Evolutionary conservation across 2,888 invertebrate species (phyloP).

Genomic region (Drosophila imparisetae): DNA sequence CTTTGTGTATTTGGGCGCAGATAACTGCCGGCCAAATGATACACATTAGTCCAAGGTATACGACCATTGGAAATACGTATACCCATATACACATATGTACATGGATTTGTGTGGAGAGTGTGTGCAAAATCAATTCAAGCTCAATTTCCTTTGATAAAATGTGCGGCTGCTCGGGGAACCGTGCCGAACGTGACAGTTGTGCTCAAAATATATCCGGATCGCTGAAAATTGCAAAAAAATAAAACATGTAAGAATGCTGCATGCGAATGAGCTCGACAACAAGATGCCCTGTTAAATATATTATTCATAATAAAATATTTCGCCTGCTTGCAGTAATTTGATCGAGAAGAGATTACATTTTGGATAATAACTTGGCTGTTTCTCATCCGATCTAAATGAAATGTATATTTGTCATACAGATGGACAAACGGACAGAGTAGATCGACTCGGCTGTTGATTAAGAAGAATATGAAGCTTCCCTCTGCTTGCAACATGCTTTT

Average conservation of each 20-base stretch:
- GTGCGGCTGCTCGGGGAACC: conserved; percentile 30
- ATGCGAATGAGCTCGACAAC: background rate
- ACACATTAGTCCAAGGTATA: conserved; percentile 59
- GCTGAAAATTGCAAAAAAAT: conserved; percentile 12
- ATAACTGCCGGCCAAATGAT: conserved; percentile 69
- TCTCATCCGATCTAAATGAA: background rate
- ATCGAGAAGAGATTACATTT: background rate
- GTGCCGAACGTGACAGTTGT: conserved; percentile 67
- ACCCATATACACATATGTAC: background rate
- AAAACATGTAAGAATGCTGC: background rate
- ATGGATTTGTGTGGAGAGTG: conserved; percentile 34
- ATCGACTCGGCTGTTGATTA: background rate
- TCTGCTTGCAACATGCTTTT: background rate
- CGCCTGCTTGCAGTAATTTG: background rate
- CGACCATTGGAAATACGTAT: conserved; percentile 8
- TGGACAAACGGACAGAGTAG: background rate
- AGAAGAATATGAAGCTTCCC: background rate
- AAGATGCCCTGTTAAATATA: background rate
- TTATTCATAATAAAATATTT: background rate
- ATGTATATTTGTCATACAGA: background rate
- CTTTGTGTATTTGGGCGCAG: conserved; percentile 56
- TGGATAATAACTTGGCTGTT: background rate
- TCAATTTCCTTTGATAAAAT: conserved; percentile 74
- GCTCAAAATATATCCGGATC: conserved; percentile 27
- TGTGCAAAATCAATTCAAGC: conserved; percentile 70